Evolutionary conservation across 1,140 invertebrate genomes (phyloP), one percentile per base, ranked within the genome.

Genomic region (Drosophila dunni): DNA sequence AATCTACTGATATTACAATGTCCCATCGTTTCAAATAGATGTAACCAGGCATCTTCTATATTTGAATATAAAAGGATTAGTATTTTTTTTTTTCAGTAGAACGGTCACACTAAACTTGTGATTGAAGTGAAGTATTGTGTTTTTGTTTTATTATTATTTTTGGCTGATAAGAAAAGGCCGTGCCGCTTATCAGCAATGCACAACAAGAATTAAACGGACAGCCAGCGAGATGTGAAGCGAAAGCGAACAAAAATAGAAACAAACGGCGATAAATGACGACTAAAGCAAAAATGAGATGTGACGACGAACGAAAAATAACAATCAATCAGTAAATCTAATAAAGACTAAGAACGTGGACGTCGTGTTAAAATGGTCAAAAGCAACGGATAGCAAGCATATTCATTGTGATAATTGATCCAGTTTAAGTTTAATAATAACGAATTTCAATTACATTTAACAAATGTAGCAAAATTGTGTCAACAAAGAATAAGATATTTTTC

Each of bases 181-280:
- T 58, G 69, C 71, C 65, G 53, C 83, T 86, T 86, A 86, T 86
- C 83, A 83, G 83, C 76, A 79, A 86, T 86, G 83, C 83, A 88
- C 83, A 86, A 86, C 83, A 88, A 86, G 77, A 82, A 68, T 51
- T 45, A 67, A 71, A 50, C 76, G 15, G 60, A 65, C 64, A 45
- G 20, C 67, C 67, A 45, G 20, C 67, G 58, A 75, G 64, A 57
- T 40, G 63, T 53, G 53, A 75, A 78, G 68, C 83, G 79, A 88
- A 79, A 86, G 72, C 72, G 72, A 69, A 86, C 72, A 48, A 79
- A 86, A 88, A 88, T 86, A 86, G 76, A 86, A 86, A 74, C 79
- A 88, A 78, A 71, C 46, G 60, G 67, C 75, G 83, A 86, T 88
- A 86, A 79, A 63, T 79, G 74, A 88, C 79, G 33, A 62, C 65